Base-by-base conservation (phyloP, 1,140 invertebrate genomes). In the Plutomurus gul region DNA sequence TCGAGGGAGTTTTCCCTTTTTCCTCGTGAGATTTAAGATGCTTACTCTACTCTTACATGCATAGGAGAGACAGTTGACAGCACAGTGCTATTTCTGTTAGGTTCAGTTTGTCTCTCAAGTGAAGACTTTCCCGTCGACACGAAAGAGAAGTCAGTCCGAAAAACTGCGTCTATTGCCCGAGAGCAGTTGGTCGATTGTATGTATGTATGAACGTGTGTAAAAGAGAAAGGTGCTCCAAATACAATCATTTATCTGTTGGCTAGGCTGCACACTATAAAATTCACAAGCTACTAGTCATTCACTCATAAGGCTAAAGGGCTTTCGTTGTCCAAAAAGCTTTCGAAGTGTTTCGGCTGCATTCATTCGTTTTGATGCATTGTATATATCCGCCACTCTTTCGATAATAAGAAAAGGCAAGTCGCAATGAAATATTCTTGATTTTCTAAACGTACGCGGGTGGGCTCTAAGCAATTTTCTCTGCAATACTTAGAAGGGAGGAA, bases 1-100 rank as follows among this genome's bases (percentile, higher is more conserved):
- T 65, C 25, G 56, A 65, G 36, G 27, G 56, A 65, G 56, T 65
- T 65, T 65, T 65, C 56, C 27, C n/a, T 65, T 65, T 65, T 65
- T 65, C 36, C 56, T 65, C 56, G 56, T 65, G 56, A 65, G 56
- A 65, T 65, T 65, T 65, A 65, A 65, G 56, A 65, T 65, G 56
- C 56, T 65, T 65, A 65, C 56, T 33, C 36, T 65, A 65, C 13
- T 65, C n/a, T n/a, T n/a, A n/a, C n/a, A n/a, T n/a, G 36, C 56
- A 33, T 36, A 36, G 56, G 56, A 65, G 56, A 25, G 56, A 65
- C 56, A 65, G 56, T 65, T 65, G n/a, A n/a, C n/a, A n/a, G n/a
- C n/a, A n/a, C n/a, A n/a, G n/a, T n/a, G n/a, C 36, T 65, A 25
- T 65, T 65, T 65, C 56, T 65, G 25, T 65, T 65, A 25, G 7